These are phyloP conservation scores for Slavum lentiscoides DNA, from an alignment of 2,888 invertebrate species.

Conservation along the genomic window DNA sequence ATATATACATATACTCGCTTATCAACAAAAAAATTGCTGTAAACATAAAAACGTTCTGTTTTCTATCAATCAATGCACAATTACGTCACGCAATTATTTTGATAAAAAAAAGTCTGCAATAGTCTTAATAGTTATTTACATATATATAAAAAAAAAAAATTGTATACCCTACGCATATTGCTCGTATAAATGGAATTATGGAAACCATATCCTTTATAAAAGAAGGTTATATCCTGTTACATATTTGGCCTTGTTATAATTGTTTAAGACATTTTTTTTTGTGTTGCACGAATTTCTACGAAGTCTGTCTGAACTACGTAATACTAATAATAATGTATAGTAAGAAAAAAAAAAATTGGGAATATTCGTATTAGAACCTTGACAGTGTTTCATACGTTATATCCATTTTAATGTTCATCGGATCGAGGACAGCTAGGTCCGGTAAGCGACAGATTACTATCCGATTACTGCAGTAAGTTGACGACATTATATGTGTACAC, in stretches of 20 bases:
- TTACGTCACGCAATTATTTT: background rate
- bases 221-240: conserved; percentile 36
- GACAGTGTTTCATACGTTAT: conserved; percentile 26
- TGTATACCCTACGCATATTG: background rate
- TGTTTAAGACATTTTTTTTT: conserved; percentile 23
- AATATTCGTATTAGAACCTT: conserved; percentile 33
- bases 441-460: conserved; percentile 38
- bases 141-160: background rate
- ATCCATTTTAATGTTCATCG: conserved; percentile 29
- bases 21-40: background rate
- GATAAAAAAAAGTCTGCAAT: background rate
- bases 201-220: background rate
- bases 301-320: conserved; percentile 8
- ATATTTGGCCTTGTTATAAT: conserved; percentile 12
- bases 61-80: background rate
- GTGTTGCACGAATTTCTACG: conserved; percentile 22
- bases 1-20: background rate
- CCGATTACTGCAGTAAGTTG: background rate
- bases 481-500: background rate
- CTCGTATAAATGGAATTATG: background rate
- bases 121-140: too few relatives aligned
- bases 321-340: background rate
- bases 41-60: background rate
- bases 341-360: conserved; percentile 14
- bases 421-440: conserved; percentile 48